Evolutionary conservation across 1,140 invertebrate species (phyloP), one percentile per base, ranked within the genome.

Genomic region (Drosophila parvula): DNA sequence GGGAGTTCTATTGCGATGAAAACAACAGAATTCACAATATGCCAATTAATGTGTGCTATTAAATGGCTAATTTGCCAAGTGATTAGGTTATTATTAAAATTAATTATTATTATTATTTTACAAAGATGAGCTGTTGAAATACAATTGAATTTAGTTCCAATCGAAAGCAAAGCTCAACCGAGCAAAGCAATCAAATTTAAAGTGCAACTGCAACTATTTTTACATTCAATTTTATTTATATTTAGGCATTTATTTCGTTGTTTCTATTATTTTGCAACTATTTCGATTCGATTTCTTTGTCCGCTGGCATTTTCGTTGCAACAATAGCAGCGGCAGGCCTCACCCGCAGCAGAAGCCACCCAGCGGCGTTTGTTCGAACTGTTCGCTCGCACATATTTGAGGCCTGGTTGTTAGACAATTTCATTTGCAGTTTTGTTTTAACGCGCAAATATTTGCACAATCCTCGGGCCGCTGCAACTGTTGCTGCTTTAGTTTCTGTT

Each of bases 391-490:
- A 59, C 84, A 74, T 50, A 73, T 73, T 71, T 30, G 69, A 73
- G 69, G 69, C 77, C 74, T 63, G 68, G 60, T 59, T 73, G 62
- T 78, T 70, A 57, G 74, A 89, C 83, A 88, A 84, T 89, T 88
- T 89, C 69, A 88, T 88, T 88, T 80, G 84, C 80, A 80, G 77
- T 88, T 38, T 88, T 79, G 76, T 68, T 79, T 59, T 36, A 71
- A 73, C 67, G 57, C 59, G 68, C 71, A 82, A 83, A 89, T 89
- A 88, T 88, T 88, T 88, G 80, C 84, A 89, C 84, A 89, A 88
- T 88, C 69, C 77, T 75, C 84, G 68, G 71, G 61, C 71, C 71
- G 67, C 47, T 77, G 69, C 82, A 67, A 74, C 41, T 36, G 45
- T 47, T 47, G 50, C n/a, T 69, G 74, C 62, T 81, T 71, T 41